Conservation (phyloP, 2,888 invertebrate genomes). For the Drosophila meridionalis region DNA sequence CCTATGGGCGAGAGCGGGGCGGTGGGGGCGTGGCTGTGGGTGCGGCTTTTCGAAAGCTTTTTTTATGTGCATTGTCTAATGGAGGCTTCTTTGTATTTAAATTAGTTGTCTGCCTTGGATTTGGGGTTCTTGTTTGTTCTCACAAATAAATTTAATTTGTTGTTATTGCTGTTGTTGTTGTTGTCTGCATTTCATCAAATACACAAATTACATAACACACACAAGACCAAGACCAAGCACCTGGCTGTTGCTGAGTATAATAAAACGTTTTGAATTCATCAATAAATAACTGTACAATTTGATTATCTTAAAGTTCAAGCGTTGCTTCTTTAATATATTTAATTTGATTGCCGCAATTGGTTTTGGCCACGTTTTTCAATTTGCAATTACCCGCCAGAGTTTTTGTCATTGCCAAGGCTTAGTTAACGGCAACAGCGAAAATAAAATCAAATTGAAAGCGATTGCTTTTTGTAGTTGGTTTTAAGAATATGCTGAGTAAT, state of each 20-base stretch:
- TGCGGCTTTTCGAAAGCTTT: conserved; percentile 52
- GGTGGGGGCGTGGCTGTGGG: not conserved
- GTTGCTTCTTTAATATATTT: conserved; percentile 44
- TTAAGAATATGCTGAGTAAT: not conserved
- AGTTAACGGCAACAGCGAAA: conserved; percentile 18
- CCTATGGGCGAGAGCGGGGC: not conserved
- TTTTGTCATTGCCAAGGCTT: conserved; percentile 72
- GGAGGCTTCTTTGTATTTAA: conserved; percentile 70
- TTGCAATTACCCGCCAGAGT: conserved; percentile 65
- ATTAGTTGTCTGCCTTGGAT: conserved; percentile 72
- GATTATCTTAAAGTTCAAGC: conserved; percentile 64
- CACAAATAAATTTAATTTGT: conserved; percentile 64
- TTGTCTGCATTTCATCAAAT: conserved; percentile 51
- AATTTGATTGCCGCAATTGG: conserved; percentile 43
- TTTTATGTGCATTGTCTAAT: conserved; percentile 63
- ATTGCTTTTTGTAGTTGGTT: conserved; percentile 11
- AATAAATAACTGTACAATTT: conserved; percentile 27
- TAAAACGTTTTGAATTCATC: conserved; percentile 30
- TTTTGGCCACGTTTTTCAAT: conserved; percentile 70
- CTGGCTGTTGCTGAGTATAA: conserved; percentile 37
- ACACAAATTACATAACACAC: conserved; percentile 25
- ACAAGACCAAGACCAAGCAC: conserved; percentile 8
- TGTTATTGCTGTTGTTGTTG: not conserved
- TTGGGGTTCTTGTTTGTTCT: conserved; percentile 58
- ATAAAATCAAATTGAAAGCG: conserved; percentile 33